Percentiles rank a stretch among this genome's conserved stretches.
phyloP scores from a whole-genome alignment of 2,797 vertebrate species.

The Ceryle rudis region DNA sequence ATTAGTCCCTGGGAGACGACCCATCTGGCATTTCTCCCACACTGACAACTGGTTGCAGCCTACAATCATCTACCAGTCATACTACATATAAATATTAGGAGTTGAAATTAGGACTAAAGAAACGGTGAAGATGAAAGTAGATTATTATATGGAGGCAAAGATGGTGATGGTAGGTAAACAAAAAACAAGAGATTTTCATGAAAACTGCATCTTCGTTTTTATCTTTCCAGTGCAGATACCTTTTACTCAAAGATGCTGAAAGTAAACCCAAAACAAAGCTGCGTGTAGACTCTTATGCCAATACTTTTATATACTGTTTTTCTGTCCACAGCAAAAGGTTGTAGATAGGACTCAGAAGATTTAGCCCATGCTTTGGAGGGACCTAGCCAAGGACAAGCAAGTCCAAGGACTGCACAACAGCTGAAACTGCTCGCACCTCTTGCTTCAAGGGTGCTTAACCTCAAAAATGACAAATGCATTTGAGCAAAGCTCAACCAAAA shows the following conservation, averaged over 20 bases:
- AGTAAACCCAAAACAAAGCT: background rate
- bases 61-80: background rate
- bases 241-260: background rate
- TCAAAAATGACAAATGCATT: background rate
- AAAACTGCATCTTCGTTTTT: background rate
- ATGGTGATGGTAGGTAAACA: background rate
- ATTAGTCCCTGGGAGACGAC: background rate
- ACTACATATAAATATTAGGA: background rate
- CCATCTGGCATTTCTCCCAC: background rate
- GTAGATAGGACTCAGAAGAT: background rate
- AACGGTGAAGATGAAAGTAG: background rate
- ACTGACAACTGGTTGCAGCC: background rate
- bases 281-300: background rate
- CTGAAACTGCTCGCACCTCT: background rate
- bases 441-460: background rate
- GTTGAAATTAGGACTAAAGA: background rate
- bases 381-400: background rate
- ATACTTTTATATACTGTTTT: background rate
- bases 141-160: background rate
- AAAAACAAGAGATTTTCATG: background rate
- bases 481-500: background rate
- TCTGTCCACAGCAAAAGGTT: background rate
- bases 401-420: background rate
- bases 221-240: rapidly evolving
- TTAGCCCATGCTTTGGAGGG: background rate